These are phyloP conservation scores for Ephialtes manifestator DNA, from an alignment of 2,888 invertebrate genomes.

Conservation along the genomic window DNA sequence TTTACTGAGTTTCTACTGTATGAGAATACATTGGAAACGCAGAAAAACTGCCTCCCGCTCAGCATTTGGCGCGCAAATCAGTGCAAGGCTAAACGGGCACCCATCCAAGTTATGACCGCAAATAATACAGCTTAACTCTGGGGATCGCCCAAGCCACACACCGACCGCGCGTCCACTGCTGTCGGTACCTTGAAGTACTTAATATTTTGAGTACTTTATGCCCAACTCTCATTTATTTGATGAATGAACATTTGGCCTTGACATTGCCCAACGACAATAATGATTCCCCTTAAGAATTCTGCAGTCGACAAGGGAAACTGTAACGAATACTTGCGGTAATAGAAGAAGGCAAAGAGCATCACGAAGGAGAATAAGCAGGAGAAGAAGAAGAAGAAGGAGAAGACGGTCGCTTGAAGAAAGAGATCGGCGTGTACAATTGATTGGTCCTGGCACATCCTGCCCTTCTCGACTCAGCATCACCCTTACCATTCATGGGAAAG, in stretches of 20 bases:
- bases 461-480: slow-evolving; percentile 73
- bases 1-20: too few relatives aligned
- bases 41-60: too few relatives aligned
- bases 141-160: too few relatives aligned
- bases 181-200: too few relatives aligned
- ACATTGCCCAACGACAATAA: neutral
- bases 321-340: slow-evolving; percentile 70
- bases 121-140: too few relatives aligned
- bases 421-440: slow-evolving; percentile 85
- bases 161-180: too few relatives aligned
- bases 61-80: too few relatives aligned
- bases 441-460: slow-evolving; percentile 85
- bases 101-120: too few relatives aligned
- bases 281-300: neutral
- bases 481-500: slow-evolving; percentile 83
- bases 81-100: too few relatives aligned
- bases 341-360: slow-evolving; percentile 61
- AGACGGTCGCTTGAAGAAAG: slow-evolving; percentile 72
- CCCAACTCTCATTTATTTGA: neutral
- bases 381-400: slow-evolving; percentile 67
- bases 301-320: slow-evolving; percentile 24
- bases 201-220: too few relatives aligned
- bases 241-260: neutral
- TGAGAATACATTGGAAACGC: too few relatives aligned
- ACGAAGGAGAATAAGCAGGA: slow-evolving; percentile 61